A percentile compares a stretch with the other conserved stretches of the same genome.
Conservation (phyloP, 2,113 vertebrate genomes). For the Desmodus rotundus region DNA sequence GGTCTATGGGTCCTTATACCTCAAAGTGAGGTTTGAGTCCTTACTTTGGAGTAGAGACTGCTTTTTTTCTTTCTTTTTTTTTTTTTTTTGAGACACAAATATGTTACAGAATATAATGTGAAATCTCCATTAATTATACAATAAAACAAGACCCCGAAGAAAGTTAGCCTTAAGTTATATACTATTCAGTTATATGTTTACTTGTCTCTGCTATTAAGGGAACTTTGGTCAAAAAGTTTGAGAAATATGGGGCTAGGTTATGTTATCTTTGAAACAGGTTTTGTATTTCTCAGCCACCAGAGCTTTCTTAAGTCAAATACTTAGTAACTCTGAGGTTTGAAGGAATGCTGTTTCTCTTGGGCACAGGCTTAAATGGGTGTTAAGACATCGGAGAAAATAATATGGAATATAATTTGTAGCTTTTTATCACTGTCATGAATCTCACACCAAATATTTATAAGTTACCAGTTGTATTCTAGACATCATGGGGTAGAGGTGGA, state of each 20-base stretch:
- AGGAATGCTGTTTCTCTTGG: not conserved
- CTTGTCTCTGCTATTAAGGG: not conserved
- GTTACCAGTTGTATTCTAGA: not conserved
- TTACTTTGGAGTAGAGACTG: not conserved
- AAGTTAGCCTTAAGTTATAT: not conserved
- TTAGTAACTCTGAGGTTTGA: not conserved
- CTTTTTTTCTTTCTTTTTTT: not conserved
- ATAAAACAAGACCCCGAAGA: not conserved
- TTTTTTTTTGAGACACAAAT: not conserved
- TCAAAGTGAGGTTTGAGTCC: not conserved
- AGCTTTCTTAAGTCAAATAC: not conserved
- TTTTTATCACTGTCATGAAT: not conserved
- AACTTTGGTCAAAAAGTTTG: not conserved
- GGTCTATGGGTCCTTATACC: not conserved
- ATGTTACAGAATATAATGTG: not conserved
- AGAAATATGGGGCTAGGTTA: not conserved
- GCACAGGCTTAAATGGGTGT: not conserved
- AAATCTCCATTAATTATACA: not conserved
- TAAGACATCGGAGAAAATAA: not conserved
- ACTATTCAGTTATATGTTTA: not conserved
- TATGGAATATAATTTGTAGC: not conserved
- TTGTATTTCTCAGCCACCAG: not conserved
- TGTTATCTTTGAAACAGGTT: not conserved
- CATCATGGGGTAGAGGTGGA: not conserved
- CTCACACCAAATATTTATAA: constrained; percentile 3